These are phyloP conservation scores for Anabas testudineus DNA, from an alignment of 2,797 vertebrate genomes.

Conservation along the genomic window DNA sequence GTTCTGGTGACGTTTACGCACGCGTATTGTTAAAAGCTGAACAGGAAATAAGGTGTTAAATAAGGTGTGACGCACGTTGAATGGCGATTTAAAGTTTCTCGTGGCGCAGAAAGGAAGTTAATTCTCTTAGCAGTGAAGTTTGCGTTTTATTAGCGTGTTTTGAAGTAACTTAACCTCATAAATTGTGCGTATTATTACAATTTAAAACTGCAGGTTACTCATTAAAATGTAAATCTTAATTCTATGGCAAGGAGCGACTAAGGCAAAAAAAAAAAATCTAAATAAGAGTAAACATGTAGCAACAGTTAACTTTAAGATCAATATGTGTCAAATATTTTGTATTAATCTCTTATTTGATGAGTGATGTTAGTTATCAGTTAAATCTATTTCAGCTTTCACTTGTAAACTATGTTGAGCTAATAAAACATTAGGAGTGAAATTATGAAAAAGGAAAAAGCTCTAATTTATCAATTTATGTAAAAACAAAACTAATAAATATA, in stretches of 20 bases:
- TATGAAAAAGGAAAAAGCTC: neutral
- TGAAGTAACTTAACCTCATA: neutral
- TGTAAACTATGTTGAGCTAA: too few relatives aligned
- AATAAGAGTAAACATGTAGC: neutral
- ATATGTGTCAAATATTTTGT: slow-evolving; percentile 6
- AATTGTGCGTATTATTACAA: neutral
- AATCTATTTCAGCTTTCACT: neutral
- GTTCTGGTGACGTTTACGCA: neutral
- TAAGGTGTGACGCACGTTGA: too few relatives aligned
- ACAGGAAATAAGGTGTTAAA: neutral
- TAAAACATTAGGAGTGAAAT: neutral
- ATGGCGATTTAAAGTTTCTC: neutral
- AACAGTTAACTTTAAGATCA: neutral
- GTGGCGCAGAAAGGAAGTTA: neutral
- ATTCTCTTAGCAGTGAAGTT: neutral
- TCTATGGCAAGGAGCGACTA: too few relatives aligned
- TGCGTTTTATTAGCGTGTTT: neutral
- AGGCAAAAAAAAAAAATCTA: neutral
- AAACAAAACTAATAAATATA: neutral
- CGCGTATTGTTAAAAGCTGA: neutral
- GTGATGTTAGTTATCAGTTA: slow-evolving; percentile 7
- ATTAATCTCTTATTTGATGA: neutral
- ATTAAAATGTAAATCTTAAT: neutral
- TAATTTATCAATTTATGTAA: neutral
- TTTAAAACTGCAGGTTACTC: too few relatives aligned